phyloP scores from a whole-genome alignment of 2,888 invertebrate species.

The Callyntrura guangdongensis region DNA sequence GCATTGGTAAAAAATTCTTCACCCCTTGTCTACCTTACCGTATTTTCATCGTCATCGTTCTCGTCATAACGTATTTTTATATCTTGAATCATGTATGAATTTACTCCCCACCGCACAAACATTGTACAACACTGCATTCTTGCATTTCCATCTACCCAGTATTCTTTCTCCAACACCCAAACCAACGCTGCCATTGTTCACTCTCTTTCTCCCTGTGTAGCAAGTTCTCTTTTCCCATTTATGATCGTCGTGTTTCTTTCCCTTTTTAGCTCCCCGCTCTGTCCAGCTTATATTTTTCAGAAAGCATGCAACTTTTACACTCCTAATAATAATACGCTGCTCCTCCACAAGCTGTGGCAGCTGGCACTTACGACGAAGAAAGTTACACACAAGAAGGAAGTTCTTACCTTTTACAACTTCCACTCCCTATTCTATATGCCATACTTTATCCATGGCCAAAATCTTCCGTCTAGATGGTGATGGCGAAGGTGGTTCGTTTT shows the following conservation, averaged over 20 bases:
- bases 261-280: not conserved
- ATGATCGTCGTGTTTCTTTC: constrained; percentile 31
- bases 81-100: constrained; percentile 18
- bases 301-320: constrained; percentile 29
- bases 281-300: constrained; percentile 8
- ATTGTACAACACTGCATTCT: not conserved
- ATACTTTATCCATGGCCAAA: constrained; percentile 31
- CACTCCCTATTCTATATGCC: constrained; percentile 44
- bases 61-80: constrained; percentile 51
- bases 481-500: constrained; percentile 32
- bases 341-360: constrained; percentile 13
- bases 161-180: constrained; percentile 5
- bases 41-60: constrained; percentile 11
- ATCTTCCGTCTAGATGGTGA: not conserved
- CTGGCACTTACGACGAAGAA: not conserved
- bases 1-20: not conserved
- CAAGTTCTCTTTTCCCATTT: constrained; percentile 39
- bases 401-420: constrained; percentile 46
- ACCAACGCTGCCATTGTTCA: constrained; percentile 4
- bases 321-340: constrained; percentile 8
- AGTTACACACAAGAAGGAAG: constrained; percentile 45
- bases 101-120: too few relatives aligned
- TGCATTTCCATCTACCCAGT: not conserved
- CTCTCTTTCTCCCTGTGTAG: not conserved
- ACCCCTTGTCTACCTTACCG: constrained; percentile 32